A percentile compares a stretch with the other conserved stretches of the same genome.
These are phyloP conservation scores for Choloepus didactylus DNA, from an alignment of 2,797 vertebrate species.

Conservation along the genomic window DNA sequence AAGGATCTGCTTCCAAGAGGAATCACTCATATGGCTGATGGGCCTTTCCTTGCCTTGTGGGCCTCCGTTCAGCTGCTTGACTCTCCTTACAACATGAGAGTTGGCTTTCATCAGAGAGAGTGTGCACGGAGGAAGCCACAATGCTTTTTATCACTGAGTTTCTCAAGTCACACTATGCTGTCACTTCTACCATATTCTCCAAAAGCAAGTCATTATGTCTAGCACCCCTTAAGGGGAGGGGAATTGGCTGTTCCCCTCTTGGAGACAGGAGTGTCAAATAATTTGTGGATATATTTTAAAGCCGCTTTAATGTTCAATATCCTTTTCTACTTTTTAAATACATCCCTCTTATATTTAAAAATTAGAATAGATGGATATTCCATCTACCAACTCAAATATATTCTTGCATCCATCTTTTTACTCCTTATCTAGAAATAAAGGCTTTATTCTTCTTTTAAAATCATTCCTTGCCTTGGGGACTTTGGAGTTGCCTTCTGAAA, in stretches of 20 bases:
- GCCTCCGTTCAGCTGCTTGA: neutral
- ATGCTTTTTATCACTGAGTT: neutral
- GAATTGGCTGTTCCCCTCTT: neutral
- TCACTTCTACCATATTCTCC: neutral
- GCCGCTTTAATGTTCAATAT: neutral
- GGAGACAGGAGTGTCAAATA: neutral
- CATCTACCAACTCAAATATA: neutral
- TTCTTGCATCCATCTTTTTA: neutral
- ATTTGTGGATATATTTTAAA: neutral
- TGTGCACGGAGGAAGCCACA: neutral
- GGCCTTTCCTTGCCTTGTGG: neutral
- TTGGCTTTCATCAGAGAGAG: neutral
- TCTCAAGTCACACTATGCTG: neutral
- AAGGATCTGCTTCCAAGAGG: neutral
- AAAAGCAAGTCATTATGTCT: neutral
- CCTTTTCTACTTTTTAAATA: constrained; percentile 27
- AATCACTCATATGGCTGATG: neutral
- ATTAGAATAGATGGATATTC: neutral
- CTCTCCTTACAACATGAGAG: neutral
- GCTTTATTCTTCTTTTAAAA: neutral
- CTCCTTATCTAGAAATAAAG: neutral
- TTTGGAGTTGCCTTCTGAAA: neutral
- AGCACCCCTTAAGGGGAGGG: neutral
- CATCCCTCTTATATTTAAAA: neutral
- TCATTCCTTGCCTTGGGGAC: neutral